Conservation (phyloP, 2,888 invertebrate species). For the Oegoconia quadripuncta region DNA sequence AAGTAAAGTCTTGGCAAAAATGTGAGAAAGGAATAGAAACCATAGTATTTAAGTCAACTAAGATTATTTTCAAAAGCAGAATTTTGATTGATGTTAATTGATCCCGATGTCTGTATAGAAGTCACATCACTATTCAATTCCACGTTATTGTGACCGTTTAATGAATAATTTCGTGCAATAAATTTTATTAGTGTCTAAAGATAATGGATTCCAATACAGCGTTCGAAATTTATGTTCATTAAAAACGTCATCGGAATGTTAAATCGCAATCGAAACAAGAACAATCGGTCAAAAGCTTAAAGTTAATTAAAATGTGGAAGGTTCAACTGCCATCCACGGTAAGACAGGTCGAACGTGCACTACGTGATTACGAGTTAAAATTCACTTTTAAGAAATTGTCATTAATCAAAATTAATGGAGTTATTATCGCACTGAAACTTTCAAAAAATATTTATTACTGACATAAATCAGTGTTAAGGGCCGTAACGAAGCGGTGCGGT, state of each 20-base stretch:
- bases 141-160: neutral
- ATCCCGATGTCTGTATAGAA: too few relatives aligned
- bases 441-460: constrained; percentile 76
- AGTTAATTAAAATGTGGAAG: constrained; percentile 64
- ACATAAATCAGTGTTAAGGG: constrained; percentile 76
- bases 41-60: too few relatives aligned
- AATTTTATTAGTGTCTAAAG: constrained; percentile 11
- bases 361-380: constrained; percentile 51
- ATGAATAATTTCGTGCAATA: constrained; percentile 9
- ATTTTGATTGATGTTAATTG: too few relatives aligned
- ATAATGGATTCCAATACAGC: constrained; percentile 9
- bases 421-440: constrained; percentile 77
- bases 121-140: too few relatives aligned
- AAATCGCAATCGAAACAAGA: constrained; percentile 52
- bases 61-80: too few relatives aligned
- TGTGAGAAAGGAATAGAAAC: too few relatives aligned
- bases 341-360: constrained; percentile 44
- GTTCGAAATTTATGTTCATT: constrained; percentile 27
- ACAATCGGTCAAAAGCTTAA: constrained; percentile 56
- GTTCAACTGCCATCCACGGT: constrained; percentile 47
- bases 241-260: constrained; percentile 32
- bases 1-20: too few relatives aligned
- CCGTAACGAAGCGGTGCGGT: constrained; percentile 63
- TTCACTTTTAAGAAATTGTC: constrained; percentile 75
- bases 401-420: constrained; percentile 79